These are phyloP conservation scores for Narcine bancroftii DNA, from an alignment of 2,113 vertebrate species.

Conservation along the genomic window DNA sequence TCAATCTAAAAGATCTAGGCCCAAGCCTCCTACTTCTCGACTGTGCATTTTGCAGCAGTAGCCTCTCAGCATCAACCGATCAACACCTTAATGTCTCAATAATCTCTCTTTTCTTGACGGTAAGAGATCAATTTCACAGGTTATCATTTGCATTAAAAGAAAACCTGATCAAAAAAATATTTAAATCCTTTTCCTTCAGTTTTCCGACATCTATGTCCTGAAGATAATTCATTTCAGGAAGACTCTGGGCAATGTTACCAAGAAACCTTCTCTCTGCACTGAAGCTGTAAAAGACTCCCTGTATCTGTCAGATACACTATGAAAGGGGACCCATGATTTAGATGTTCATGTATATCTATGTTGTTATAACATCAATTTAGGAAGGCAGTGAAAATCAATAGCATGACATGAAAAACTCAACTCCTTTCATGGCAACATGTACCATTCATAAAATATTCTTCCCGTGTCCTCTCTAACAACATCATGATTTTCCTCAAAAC, in stretches of 20 bases:
- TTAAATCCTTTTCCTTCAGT: no score
- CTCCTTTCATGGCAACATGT: background rate
- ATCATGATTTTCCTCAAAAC: background rate
- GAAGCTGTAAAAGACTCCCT: background rate
- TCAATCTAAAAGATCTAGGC: no score
- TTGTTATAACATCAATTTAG: background rate
- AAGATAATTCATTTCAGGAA: background rate
- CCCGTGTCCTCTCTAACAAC: background rate
- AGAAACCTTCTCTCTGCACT: background rate
- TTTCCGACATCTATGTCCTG: background rate
- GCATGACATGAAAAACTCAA: background rate
- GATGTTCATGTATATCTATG: background rate
- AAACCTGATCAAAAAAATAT: background rate
- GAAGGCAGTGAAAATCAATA: background rate
- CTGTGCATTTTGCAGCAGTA: no score
- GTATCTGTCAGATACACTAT: background rate
- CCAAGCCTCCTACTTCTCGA: no score
- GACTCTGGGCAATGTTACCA: background rate
- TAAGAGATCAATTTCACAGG: background rate
- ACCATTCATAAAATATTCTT: background rate
- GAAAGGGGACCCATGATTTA: background rate
- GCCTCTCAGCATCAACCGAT: no score
- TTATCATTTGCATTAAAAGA: background rate
- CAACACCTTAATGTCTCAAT: no score
- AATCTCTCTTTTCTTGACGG: background rate